phyloP scores from a whole-genome alignment of 1,140 invertebrate species.

The Ips typographus region DNA sequence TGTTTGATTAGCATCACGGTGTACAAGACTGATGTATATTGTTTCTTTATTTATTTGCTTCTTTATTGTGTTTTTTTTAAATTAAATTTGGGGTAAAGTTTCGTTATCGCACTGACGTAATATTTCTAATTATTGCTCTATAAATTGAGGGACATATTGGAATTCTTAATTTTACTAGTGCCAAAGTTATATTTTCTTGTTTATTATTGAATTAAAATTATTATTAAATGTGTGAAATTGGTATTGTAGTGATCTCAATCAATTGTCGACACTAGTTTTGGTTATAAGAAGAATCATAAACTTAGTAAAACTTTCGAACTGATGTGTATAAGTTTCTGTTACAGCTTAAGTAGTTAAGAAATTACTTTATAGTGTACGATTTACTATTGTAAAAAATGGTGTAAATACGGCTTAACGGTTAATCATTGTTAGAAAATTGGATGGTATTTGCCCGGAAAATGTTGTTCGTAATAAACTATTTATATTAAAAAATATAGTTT shows the following conservation, averaged over 20 bases:
- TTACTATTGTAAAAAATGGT: slow-evolving; percentile 6
- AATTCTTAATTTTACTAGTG: too few relatives aligned
- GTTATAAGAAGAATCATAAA: slow-evolving; percentile 6
- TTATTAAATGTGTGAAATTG: too few relatives aligned
- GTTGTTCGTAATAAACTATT: slow-evolving; percentile 32
- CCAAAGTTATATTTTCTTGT: too few relatives aligned
- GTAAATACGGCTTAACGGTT: slow-evolving; percentile 29
- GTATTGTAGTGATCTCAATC: too few relatives aligned
- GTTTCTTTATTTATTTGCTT: slow-evolving; percentile 26
- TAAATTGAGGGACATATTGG: too few relatives aligned
- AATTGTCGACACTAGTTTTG: slow-evolving; percentile 1
- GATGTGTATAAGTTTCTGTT: slow-evolving; percentile 21
- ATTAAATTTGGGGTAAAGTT: not conserved
- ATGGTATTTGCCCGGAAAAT: slow-evolving; percentile 27
- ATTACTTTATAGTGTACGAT: slow-evolving; percentile 9
- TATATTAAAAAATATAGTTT: slow-evolving; percentile 25
- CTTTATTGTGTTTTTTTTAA: slow-evolving; percentile 1
- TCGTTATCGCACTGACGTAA: too few relatives aligned
- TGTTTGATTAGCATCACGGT: slow-evolving; percentile 24
- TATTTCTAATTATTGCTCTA: too few relatives aligned
- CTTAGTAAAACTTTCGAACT: slow-evolving; percentile 23
- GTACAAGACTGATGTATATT: slow-evolving; percentile 35
- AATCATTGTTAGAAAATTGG: slow-evolving; percentile 26
- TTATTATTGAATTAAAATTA: too few relatives aligned
- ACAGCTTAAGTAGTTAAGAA: too few relatives aligned